phyloP scores from a whole-genome alignment of 2,888 invertebrate species.

The Andrena fulva region DNA sequence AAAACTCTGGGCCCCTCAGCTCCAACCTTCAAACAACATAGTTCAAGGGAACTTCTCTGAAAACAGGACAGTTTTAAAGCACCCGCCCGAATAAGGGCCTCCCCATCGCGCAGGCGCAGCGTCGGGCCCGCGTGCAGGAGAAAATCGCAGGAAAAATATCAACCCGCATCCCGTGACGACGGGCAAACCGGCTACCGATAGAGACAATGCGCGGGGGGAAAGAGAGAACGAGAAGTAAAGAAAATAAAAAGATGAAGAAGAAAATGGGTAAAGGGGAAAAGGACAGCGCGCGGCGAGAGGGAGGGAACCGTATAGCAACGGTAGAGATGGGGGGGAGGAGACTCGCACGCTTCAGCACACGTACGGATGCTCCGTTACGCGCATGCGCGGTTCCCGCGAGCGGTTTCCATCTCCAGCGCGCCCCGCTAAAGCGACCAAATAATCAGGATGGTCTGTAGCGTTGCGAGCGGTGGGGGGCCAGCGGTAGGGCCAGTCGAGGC shows the following conservation, averaged over 20 bases:
- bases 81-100: too few species aligned
- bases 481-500: constrained; percentile 43
- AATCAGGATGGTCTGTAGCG: constrained; percentile 63
- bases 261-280: neutral
- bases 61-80: too few species aligned
- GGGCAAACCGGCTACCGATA: constrained; percentile 35
- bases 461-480: constrained; percentile 13
- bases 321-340: neutral
- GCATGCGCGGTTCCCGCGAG: constrained; percentile 67
- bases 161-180: constrained; percentile 24
- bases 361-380: constrained; percentile 72
- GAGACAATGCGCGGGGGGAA: constrained; percentile 25
- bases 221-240: neutral
- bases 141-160: constrained; percentile 31
- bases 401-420: constrained; percentile 61
- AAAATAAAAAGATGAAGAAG: neutral
- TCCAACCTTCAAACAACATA: too few species aligned
- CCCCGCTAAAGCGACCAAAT: constrained; percentile 60
- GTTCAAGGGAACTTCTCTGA: too few species aligned
- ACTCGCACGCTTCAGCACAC: constrained; percentile 57
- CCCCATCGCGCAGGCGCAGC: neutral
- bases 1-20: too few species aligned
- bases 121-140: neutral
- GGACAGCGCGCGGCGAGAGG: neutral
- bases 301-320: constrained; percentile 12